phyloP scores from a whole-genome alignment of 2,888 invertebrate genomes.

The Acanthosoma haemorrhoidale region DNA sequence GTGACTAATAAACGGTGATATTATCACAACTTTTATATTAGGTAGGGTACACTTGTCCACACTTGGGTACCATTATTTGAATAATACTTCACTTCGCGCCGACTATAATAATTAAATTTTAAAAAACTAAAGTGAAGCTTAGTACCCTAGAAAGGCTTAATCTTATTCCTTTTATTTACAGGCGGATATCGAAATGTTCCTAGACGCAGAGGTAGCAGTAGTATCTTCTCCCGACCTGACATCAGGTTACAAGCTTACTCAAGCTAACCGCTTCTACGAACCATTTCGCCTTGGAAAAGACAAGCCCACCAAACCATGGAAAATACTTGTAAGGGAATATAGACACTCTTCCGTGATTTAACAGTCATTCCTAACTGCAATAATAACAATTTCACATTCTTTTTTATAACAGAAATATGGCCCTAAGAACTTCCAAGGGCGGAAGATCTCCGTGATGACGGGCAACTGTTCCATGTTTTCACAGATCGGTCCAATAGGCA shows the following conservation, averaged over 20 bases:
- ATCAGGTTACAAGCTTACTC: neutral
- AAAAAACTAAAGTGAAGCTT: too few relatives aligned
- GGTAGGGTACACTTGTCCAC: too few relatives aligned
- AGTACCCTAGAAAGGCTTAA: too few relatives aligned
- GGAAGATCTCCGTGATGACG: neutral
- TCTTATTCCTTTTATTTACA: neutral
- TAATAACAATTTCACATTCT: neutral
- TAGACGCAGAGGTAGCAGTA: neutral
- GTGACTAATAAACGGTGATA: too few relatives aligned
- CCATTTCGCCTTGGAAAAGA: neutral
- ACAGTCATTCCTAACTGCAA: too few relatives aligned
- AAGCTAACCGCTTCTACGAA: neutral
- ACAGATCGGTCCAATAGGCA: neutral
- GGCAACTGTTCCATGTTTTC: slow-evolving; percentile 22
- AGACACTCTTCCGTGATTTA: too few relatives aligned
- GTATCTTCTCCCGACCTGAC: neutral
- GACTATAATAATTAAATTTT: too few relatives aligned
- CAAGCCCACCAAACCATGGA: neutral
- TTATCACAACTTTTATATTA: too few relatives aligned
- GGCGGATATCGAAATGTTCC: neutral
- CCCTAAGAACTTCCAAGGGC: neutral
- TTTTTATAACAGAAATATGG: slow-evolving; percentile 1
- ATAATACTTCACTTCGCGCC: too few relatives aligned
- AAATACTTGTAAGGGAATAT: neutral
- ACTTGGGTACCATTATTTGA: too few relatives aligned